Percentiles rank a stretch among this genome's conserved stretches.
Conservation (phyloP, 2,113 vertebrate species). For the Natator depressus region DNA sequence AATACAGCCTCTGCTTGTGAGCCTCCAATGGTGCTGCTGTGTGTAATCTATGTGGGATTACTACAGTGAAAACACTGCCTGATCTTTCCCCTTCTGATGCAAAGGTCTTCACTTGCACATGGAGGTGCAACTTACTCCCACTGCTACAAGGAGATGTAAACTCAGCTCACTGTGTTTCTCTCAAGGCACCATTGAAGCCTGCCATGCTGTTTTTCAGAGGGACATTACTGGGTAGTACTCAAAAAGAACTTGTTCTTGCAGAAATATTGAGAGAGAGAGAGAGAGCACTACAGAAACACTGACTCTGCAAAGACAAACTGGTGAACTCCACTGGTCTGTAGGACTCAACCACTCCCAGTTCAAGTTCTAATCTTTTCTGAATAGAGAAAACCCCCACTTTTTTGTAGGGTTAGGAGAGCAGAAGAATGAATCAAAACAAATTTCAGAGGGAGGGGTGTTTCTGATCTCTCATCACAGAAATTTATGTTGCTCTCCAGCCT, state of each 20-base stretch:
- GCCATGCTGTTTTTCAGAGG: neutral
- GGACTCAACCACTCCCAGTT: neutral
- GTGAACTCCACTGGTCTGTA: neutral
- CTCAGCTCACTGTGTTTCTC: neutral
- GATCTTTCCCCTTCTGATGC: neutral
- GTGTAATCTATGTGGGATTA: neutral
- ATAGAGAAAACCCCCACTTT: neutral
- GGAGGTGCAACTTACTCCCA: neutral
- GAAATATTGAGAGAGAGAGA: neutral
- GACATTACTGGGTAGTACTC: neutral
- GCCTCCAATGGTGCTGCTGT: neutral
- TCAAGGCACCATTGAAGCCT: neutral
- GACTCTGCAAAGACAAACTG: neutral
- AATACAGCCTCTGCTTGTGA: neutral
- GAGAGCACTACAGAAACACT: neutral
- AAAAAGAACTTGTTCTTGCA: neutral
- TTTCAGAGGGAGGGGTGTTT: neutral
- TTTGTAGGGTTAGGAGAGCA: accelerated
- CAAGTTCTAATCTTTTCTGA: slow-evolving; percentile 22
- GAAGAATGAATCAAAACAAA: neutral
- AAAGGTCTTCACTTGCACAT: neutral
- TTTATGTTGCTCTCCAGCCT: neutral
- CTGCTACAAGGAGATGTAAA: neutral
- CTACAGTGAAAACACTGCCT: neutral
- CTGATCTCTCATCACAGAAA: neutral